phyloP scores from a whole-genome alignment of 2,888 invertebrate species.

The Nephrotoma flavescens region DNA sequence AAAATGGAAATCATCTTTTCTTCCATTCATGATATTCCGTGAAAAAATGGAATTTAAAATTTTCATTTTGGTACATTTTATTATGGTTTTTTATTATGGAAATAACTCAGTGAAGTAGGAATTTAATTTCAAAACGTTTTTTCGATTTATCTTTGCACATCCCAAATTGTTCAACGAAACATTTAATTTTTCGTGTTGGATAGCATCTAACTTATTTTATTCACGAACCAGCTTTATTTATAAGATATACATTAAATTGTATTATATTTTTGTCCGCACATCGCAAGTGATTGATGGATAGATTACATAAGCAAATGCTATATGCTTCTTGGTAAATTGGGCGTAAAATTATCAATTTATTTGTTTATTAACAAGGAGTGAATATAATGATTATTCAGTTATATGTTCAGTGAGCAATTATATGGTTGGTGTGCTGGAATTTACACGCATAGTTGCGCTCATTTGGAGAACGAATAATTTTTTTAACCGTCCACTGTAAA shows the following conservation, averaged over 20 bases:
- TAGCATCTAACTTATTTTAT: not conserved
- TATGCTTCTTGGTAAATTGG: not conserved
- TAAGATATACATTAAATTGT: not conserved
- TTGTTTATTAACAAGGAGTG: not conserved
- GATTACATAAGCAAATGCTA: not conserved
- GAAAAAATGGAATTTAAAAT: not conserved
- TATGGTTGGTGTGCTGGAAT: no score
- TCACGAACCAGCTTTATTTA: not conserved
- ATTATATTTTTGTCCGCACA: not conserved
- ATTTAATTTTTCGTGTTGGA: not conserved
- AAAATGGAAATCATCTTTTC: not conserved
- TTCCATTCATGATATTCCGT: not conserved
- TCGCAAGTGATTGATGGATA: not conserved
- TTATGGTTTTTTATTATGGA: not conserved
- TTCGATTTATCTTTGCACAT: not conserved
- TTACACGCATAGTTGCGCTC: no score
- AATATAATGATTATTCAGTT: no score
- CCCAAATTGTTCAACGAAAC: not conserved
- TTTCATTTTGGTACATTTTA: not conserved
- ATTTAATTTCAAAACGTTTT: not conserved
- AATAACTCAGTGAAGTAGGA: not conserved
- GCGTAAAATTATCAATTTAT: not conserved
- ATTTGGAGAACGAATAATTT: no score
- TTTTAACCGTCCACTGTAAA: no score
- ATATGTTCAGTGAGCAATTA: no score